Evolutionary conservation across 2,113 vertebrate species (phyloP).

Genomic region (Sylvia atricapilla): DNA sequence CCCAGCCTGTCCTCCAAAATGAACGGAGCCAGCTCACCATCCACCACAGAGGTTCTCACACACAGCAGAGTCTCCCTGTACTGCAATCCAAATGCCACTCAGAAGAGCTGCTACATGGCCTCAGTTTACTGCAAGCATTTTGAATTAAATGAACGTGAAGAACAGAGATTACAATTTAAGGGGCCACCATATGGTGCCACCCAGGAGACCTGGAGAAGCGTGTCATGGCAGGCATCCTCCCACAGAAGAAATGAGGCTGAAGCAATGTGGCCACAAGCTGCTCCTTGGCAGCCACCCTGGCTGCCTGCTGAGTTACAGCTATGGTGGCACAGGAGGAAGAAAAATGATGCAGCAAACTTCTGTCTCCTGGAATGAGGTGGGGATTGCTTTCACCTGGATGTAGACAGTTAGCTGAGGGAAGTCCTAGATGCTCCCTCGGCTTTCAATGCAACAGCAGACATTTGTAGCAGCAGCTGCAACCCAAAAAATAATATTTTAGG

Average conservation of each 20-base stretch:
- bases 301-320: neutral
- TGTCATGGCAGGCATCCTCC: rapidly evolving
- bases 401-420: neutral
- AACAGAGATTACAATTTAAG: neutral
- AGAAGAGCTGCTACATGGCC: neutral
- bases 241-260: neutral
- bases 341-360: neutral
- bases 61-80: rapidly evolving
- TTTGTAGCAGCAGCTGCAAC: neutral
- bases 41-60: rapidly evolving
- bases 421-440: neutral
- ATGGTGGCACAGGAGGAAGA: rapidly evolving
- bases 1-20: neutral
- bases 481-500: neutral
- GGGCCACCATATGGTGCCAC: neutral
- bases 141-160: neutral
- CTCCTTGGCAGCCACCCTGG: neutral
- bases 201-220: neutral
- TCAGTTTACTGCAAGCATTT: neutral
- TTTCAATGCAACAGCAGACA: rapidly evolving
- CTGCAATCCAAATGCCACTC: neutral
- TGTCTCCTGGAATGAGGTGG: neutral
- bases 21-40: rapidly evolving
- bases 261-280: neutral
- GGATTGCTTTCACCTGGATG: neutral